Percentiles rank a stretch among this genome's conserved stretches.
phyloP scores from a whole-genome alignment of 2,113 vertebrate genomes.

The Colius striatus region DNA sequence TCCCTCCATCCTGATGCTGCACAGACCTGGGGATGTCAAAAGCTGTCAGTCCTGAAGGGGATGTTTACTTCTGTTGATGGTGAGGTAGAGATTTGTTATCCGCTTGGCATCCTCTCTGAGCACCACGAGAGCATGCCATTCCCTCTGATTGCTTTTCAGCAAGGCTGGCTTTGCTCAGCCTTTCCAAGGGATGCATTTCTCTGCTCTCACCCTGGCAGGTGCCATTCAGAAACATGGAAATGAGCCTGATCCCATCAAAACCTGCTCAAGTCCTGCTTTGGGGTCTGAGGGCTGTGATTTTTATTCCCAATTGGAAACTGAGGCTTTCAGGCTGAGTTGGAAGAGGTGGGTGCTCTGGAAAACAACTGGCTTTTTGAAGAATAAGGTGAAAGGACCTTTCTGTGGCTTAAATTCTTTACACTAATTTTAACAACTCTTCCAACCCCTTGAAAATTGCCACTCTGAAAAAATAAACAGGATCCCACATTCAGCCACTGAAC shows the following conservation, averaged over 20 bases:
- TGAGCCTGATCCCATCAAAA: not conserved
- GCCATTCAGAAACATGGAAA: not conserved
- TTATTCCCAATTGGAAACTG: not conserved
- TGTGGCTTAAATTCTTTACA: constrained; percentile 64
- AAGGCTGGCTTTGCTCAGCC: not conserved
- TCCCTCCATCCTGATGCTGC: constrained; percentile 14
- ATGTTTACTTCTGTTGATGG: not conserved
- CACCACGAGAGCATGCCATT: accelerated
- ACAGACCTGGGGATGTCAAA: not conserved
- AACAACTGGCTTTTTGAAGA: constrained; percentile 74
- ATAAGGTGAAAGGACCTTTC: constrained; percentile 68
- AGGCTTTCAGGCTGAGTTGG: not conserved
- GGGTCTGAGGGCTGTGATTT: not conserved
- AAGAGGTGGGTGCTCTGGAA: not conserved
- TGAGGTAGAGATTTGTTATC: not conserved
- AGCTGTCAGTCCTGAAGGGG: not conserved
- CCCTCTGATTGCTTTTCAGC: not conserved
- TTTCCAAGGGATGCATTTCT: not conserved
- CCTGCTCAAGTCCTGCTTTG: not conserved
- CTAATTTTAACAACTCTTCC: constrained; percentile 74
- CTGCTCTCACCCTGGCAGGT: constrained; percentile 19
- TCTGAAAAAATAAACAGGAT: constrained; percentile 76
- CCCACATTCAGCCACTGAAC: constrained; percentile 34
- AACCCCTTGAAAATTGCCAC: constrained; percentile 68
- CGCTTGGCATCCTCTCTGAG: not conserved